Conservation (phyloP, 2,797 vertebrate genomes). For the Simalia tracyae region DNA sequence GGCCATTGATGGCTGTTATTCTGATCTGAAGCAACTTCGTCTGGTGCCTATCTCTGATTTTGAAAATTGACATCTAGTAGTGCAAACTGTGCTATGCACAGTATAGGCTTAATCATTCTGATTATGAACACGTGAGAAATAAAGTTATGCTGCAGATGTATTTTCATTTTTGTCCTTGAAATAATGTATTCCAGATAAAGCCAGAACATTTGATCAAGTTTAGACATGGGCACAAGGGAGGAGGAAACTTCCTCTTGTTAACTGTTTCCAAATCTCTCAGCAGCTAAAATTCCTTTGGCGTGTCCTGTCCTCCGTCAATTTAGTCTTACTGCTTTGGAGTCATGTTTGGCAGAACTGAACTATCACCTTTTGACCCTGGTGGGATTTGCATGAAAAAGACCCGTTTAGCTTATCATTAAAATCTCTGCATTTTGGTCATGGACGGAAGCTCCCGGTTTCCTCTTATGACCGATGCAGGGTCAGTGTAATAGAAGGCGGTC, state of each 20-base stretch:
- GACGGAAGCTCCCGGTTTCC: conserved; percentile 19
- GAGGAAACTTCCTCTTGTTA: conserved; percentile 9
- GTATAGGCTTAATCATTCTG: background rate
- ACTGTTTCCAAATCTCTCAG: conserved; percentile 9
- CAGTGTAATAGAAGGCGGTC: background rate
- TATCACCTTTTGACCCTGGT: conserved; percentile 13
- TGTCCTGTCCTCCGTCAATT: conserved; percentile 5
- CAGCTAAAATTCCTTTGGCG: conserved; percentile 29
- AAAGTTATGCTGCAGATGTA: background rate
- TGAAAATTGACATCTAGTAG: background rate
- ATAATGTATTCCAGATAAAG: background rate
- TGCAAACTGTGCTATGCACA: background rate
- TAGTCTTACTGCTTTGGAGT: conserved; percentile 38
- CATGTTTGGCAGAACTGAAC: conserved; percentile 3
- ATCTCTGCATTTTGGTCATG: conserved; percentile 20
- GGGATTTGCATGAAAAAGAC: conserved; percentile 26
- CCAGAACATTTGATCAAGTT: background rate
- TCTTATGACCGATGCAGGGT: conserved; percentile 1
- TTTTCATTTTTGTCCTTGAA: background rate
- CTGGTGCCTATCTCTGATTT: background rate
- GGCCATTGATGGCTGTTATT: background rate
- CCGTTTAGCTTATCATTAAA: conserved; percentile 14
- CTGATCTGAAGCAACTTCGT: background rate
- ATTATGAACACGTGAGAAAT: background rate
- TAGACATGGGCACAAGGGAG: background rate